Evolutionary conservation across 92 coral and sea anemone species (phyloP).

Genomic region (Palythoa grandiflora): DNA sequence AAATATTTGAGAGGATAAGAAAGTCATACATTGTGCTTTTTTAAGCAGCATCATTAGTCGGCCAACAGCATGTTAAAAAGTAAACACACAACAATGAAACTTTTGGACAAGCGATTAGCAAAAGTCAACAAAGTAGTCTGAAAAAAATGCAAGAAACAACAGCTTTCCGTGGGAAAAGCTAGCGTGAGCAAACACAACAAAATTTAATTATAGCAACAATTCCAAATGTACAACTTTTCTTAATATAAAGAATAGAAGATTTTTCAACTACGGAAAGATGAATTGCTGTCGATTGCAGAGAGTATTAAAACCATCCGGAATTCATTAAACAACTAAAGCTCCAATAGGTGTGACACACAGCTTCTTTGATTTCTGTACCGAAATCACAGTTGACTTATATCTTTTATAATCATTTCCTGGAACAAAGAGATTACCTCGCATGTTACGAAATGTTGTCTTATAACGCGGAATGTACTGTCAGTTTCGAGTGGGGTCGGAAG

Average conservation of each 20-base stretch:
- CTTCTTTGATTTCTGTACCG: background rate
- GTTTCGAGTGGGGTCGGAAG: constrained; percentile 38
- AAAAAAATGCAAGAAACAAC: constrained; percentile 32
- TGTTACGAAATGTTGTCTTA: constrained; percentile 6
- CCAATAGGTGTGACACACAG: background rate
- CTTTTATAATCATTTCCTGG: constrained; percentile 15
- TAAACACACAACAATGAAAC: background rate
- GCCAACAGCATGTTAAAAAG: constrained; percentile 17
- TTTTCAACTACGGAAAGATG: background rate
- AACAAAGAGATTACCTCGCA: constrained; percentile 20
- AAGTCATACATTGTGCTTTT: background rate
- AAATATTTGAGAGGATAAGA: background rate
- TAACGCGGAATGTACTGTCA: constrained; percentile 27
- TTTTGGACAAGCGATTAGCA: constrained; percentile 9
- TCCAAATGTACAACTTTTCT: background rate
- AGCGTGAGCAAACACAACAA: constrained; percentile 7
- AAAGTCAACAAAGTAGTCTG: constrained; percentile 32
- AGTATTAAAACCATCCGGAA: constrained; percentile 6
- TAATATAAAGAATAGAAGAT: background rate
- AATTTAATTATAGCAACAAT: background rate
- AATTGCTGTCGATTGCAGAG: too few species aligned
- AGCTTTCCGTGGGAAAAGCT: constrained; percentile 41
- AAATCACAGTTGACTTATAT: constrained; percentile 10
- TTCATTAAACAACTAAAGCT: background rate
- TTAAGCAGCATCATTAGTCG: background rate